Base-by-base conservation (phyloP, 2,888 invertebrate species). In the Dryococelus australis region DNA sequence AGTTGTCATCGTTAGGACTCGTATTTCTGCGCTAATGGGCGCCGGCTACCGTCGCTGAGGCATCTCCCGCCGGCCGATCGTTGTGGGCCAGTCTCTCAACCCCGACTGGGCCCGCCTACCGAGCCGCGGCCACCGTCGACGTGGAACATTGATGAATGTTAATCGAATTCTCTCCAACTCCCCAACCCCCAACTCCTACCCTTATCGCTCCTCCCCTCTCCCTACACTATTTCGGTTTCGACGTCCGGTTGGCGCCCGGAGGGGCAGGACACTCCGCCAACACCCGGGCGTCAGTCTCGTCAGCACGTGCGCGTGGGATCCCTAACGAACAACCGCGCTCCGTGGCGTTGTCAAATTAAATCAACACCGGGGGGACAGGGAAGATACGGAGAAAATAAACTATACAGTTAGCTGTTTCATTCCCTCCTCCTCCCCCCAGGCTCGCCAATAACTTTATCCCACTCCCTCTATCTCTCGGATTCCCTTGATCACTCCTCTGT, bases 321-420 rank as follows among this genome's bases (percentile, higher is more conserved):
- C 35, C 43, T 43, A 84, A 35, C 84, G 84, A 84, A 83, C 83
- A 28, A 9, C 84, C 20, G 84, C 35, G 84, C 84, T 20, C 28
- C 28, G 84, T 10, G 83, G 84, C 84, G 43, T 65, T 87, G 87
- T 87, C 87, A 87, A 85, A 87, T 87, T 87, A 87, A 87, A 85
- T 87, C 87, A 87, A 87, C 85, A 87, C 43, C 84, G n/a, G 65
- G n/a, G 65, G 65, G n/a, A 65, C n/a, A n/a, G 65, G 65, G 65
- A 65, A 65, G 65, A 65, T 65, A 65, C 65, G n/a, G 24, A 65
- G 65, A n/a, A 65, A 65, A 65, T 65, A 65, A 65, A 65, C 65
- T 65, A 65, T n/a, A 65, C 24, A 8, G 65, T 65, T 65, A 65
- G 65, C n/a, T 65, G 65, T 65, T 65, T 65, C 65, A 24, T 65